These are phyloP conservation scores for Ptychoptera albimana DNA, from an alignment of 2,888 invertebrate genomes.

Conservation along the genomic window DNA sequence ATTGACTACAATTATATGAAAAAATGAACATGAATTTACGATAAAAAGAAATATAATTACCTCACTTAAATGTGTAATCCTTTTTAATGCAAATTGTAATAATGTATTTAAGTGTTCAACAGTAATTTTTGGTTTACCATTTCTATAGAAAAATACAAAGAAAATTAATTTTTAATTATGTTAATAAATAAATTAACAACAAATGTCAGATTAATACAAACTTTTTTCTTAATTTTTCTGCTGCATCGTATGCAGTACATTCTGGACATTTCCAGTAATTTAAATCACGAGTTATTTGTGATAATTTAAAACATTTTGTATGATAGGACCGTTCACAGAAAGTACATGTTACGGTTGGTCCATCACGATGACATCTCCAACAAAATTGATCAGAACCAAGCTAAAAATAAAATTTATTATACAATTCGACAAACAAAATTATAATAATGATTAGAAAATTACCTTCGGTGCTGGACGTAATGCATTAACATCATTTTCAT, in stretches of 20 bases:
- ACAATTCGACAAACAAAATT: too few relatives aligned
- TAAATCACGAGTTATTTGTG: conserved; percentile 25
- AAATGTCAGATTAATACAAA: not conserved
- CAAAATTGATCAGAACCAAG: conserved; percentile 60
- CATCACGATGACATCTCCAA: conserved; percentile 77
- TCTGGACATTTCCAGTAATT: conserved; percentile 75
- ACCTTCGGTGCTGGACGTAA: conserved; percentile 10
- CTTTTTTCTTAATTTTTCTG: conserved; percentile 39
- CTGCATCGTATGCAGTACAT: conserved; percentile 55
- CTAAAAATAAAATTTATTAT: conserved; percentile 19
- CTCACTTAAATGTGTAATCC: conserved; percentile 67
- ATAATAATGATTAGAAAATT: not conserved
- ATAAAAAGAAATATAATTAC: conserved; percentile 35
- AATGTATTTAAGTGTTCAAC: conserved; percentile 55
- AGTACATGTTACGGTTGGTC: conserved; percentile 46
- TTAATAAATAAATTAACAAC: not conserved
- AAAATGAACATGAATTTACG: not conserved
- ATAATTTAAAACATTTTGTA: conserved; percentile 48
- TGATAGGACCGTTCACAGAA: conserved; percentile 79
- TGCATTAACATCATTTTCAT: conserved; percentile 2
- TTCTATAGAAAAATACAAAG: conserved; percentile 12
- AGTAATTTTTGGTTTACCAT: conserved; percentile 20
- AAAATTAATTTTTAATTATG: not conserved
- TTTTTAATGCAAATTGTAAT: conserved; percentile 58
- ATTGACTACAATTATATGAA: too few relatives aligned